Evolutionary conservation across 2,113 vertebrate genomes (phyloP), one percentile per base, ranked within the genome.

Genomic region (Stigmatopora argus): DNA sequence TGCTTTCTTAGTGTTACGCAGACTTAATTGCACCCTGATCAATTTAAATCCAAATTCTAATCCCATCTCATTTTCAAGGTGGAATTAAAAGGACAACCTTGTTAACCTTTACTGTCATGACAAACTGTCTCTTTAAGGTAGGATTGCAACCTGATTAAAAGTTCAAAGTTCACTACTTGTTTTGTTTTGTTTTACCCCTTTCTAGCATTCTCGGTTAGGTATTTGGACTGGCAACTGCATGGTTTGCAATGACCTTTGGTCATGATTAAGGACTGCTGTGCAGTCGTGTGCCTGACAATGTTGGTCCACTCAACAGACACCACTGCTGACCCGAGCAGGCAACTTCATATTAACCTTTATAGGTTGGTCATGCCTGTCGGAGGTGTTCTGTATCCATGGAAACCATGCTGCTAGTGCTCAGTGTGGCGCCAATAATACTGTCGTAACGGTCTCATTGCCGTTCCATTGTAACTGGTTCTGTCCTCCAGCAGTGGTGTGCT

Each of bases 291-390:
- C 84, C 83, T 77, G 5, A 61, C 75, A 52, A 69, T 83, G 83
- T 85, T 53, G 72, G 75, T 83, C 73, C 72, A 41, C 81, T 83
- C 75, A 46, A 66, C 57, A 57, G 70, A 77, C 81, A 72, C 83
- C 77, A 71, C 76, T 81, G 82, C 76, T 74, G 78, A 85, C 80
- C 73, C 73, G 74, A 80, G 82, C 79, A 80, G 78, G 79, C 82
- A 81, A 77, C 77, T 86, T 86, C 85, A 89, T 88, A 90, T 90
- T 91, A 90, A 92, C 89, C 90, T 91, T 90, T 89, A 81, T 85
- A 83, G 80, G 87, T 70, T 58, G 57, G 78, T 81, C 76, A 71
- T 81, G 85, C 80, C 86, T 88, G 86, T 86, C 76, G 59, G 79
- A 81, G 74, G 79, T 76, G 80, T 83, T 79, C 84, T 74, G 85